Evolutionary conservation across 2,797 vertebrate species (phyloP), one percentile per base, ranked within the genome.

Genomic region (Takifugu rubripes): DNA sequence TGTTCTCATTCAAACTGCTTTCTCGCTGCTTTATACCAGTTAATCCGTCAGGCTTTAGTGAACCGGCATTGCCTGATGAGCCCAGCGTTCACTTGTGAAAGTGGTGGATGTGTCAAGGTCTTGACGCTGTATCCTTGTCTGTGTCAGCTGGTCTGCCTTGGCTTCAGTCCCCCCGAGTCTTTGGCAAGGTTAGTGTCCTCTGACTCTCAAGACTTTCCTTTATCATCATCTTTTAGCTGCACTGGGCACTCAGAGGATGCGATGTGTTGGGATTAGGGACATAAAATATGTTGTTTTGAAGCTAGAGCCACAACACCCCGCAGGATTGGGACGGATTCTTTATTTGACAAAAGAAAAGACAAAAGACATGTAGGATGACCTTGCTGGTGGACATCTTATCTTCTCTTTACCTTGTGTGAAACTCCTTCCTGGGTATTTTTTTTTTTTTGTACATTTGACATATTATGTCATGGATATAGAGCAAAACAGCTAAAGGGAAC

Each of bases 121-220:
- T 73, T 72, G 60, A 47, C 70, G 74, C 61, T 64, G 64, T 72
- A 69, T 75, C 64, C 68, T 51, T 54, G 25, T 57, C 60, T 25
- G 49, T 49, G 47, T 60, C 52, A 2, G 42, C 40, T 43, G 64
- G 55, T 47, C 49, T 63, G 40, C 44, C 31, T 64, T 66, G 66
- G 69, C 64, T 72, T 29, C 14, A 3, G 44, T 66, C 75, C 62
- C 21, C 61, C 17, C 9, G 70, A 65, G 54, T 49, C 55, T 26
- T 47, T 67, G 76, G 68, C 71, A 78, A 79, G 58, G 74, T 75
- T 67, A 70, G 70, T 60, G 53, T 36, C 54, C 48, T 65, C 56
- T 76, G 74, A 73, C 70, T 72, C 33, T 74, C 70, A 58, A 58
- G 66, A 57, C 26, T 58, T 60, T 67, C 64, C 59, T 66, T 74